Base-by-base conservation (phyloP, 2,888 invertebrate species). In the Himalopsyche anomala region DNA sequence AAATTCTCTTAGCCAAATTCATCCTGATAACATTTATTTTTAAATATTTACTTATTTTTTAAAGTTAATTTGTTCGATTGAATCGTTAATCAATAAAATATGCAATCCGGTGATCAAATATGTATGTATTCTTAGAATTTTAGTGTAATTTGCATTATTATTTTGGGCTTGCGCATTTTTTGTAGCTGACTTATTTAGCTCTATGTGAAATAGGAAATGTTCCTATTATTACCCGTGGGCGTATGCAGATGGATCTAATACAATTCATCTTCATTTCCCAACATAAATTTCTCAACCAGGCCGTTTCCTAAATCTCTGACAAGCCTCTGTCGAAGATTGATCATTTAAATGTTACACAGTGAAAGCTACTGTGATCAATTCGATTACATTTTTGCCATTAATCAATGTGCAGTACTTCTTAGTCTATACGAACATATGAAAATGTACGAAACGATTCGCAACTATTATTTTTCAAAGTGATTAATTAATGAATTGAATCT, bases 291-390 rank as follows among this genome's bases (percentile, higher is more conserved):
- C 81, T 42, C 79, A 82, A 84, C 81, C 84, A 84, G 81, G 80
- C 82, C 84, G 80, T 84, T 82, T 83, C 80, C 84, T 85, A 88
- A 88, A 88, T 88, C 87, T 88, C 56, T 12, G 69, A 82, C 84
- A 81, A 62, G 85, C 80, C 69, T 86, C 88, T 84, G 87, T 85
- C 87, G 87, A 88, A 88, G 87, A 86, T 84, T 80, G 87, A 83
- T 86, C 86, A 87, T 81, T 88, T 83, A 81, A 81, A 81, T 55
- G 45, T 19, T 81, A 74, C 45, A 82, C 80, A 40, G 40, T 74
- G 79, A 42, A 54, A 79, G 28, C 69, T 55, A 55, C 80, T 38
- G 36, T 81, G 84, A 74, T 82, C 55, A 82, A 81, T 86, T 56
- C 51, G 84, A 86, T 84, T 84, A 86, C 79, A 86, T 82, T 86